Evolutionary conservation across 2,888 invertebrate genomes (phyloP).

Genomic region (Amphipoea lucens): DNA sequence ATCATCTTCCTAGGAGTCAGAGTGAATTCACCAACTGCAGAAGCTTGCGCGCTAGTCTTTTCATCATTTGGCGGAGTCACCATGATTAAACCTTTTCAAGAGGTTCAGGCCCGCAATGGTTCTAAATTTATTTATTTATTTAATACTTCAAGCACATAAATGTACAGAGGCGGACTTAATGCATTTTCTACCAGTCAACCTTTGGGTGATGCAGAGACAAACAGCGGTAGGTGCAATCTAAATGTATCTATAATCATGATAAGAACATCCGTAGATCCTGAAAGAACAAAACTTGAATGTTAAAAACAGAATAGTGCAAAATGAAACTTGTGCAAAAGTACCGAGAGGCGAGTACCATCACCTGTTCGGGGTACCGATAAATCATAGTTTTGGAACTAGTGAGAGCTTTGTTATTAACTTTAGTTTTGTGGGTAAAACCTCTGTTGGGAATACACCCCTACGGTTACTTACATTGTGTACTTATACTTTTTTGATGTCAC

Average conservation of each 20-base stretch:
- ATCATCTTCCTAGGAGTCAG: neutral
- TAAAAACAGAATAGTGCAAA: neutral
- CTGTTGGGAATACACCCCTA: slow-evolving; percentile 29
- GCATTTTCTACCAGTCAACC: no score
- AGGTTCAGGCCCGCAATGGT: neutral
- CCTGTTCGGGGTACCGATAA: slow-evolving; percentile 45
- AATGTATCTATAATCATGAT: no score
- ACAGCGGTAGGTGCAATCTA: no score
- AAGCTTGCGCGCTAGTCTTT: neutral
- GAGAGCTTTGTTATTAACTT: slow-evolving; percentile 39
- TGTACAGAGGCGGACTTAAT: no score
- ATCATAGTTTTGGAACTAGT: slow-evolving; percentile 51
- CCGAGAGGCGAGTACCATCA: neutral
- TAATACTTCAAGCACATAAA: no score
- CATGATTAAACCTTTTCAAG: neutral
- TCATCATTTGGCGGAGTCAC: no score
- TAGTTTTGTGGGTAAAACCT: slow-evolving; percentile 51
- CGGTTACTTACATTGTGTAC: neutral
- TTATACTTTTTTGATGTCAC: neutral
- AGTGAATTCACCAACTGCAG: neutral
- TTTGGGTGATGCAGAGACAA: no score
- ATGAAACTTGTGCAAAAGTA: slow-evolving; percentile 1
- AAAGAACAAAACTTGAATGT: slow-evolving; percentile 2
- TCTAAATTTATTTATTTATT: no score
- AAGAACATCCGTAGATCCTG: no score